Evolutionary conservation across 2,888 invertebrate genomes (phyloP), one percentile per base, ranked within the genome.

Genomic region (Resseliella maxima): DNA sequence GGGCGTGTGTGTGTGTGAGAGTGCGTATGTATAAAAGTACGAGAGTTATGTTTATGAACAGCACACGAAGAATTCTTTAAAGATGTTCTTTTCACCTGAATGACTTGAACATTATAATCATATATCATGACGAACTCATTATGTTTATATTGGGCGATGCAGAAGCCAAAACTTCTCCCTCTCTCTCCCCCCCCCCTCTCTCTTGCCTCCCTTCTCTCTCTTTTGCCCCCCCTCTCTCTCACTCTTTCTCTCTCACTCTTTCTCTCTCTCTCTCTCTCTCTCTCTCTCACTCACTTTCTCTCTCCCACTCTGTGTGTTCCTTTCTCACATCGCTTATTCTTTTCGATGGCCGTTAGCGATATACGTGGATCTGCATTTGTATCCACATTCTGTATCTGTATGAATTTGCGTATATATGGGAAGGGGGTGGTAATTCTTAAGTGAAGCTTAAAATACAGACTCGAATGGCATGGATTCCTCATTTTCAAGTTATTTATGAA

Each of bases 91-190:
- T 72, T 72, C 72, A 72, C 72, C 72, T 72, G 72, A 72, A 72
- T 72, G 72, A 72, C 72, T 72, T 72, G 31, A 72, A 72, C 72
- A 72, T 72, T 72, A 31, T 72, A 72, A 72, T 72, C 72, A 72
- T 72, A 72, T 72, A 72, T 72, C 72, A 72, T 72, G 72, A 72
- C 72, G 72, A 72, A 72, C 72, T 72, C 72, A 72, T 72, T 72
- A 72, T 72, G 72, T 72, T 72, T 15, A 72, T 72, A 72, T 72
- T 59, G 59, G 59, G 59, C 59, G 1, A 3, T 59, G 24, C 15
- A 15, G 1, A 59, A 59, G 59, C 27, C 12, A 24, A 59, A 59
- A 59, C 24, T 24, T 59, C 12, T 8, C 18, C 46, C 18, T 18
- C 8, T 50, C 15, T 18, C 18, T 18, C 18, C 46, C 8, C 5